A percentile compares a stretch with the other conserved stretches of the same genome.
phyloP scores from a whole-genome alignment of 2,113 vertebrate species.

The Chionomys nivalis region DNA sequence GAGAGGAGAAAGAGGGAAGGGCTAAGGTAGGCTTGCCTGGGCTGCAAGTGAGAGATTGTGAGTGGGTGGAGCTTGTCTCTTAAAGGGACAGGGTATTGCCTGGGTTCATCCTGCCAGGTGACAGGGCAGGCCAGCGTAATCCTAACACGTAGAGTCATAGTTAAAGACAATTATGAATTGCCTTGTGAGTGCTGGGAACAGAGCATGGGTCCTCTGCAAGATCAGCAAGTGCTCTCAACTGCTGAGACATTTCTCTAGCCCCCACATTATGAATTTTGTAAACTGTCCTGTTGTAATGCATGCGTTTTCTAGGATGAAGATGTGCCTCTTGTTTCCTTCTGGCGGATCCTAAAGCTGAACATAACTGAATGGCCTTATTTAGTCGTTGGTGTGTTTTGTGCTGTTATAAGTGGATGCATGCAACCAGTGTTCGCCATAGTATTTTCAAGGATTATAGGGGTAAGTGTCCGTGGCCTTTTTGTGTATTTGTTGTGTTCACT shows the following conservation, averaged over 20 bases:
- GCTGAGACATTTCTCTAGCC: background rate
- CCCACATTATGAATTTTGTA: background rate
- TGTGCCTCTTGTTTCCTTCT: constrained; percentile 89
- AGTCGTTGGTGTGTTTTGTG: constrained; percentile 88
- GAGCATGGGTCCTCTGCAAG: background rate
- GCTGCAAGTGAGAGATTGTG: no score
- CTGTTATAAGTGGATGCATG: constrained; percentile 92
- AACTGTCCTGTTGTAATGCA: background rate
- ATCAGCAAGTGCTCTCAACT: background rate
- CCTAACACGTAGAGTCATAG: background rate
- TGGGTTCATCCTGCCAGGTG: no score
- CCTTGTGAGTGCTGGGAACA: background rate
- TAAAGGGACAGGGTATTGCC: no score
- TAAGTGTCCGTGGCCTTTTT: constrained; percentile 81
- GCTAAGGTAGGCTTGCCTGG: no score
- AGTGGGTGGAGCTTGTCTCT: no score
- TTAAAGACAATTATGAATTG: background rate
- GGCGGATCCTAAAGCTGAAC: constrained; percentile 91
- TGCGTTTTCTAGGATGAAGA: constrained; percentile 86
- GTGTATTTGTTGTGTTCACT: background rate
- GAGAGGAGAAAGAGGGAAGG: no score
- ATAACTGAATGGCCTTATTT: constrained; percentile 94
- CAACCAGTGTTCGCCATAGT: constrained; percentile 94
- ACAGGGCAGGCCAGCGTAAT: no score
- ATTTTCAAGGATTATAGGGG: constrained; percentile 95